Base-by-base conservation (phyloP, 1,140 invertebrate species). In the Heterodera schachtii region DNA sequence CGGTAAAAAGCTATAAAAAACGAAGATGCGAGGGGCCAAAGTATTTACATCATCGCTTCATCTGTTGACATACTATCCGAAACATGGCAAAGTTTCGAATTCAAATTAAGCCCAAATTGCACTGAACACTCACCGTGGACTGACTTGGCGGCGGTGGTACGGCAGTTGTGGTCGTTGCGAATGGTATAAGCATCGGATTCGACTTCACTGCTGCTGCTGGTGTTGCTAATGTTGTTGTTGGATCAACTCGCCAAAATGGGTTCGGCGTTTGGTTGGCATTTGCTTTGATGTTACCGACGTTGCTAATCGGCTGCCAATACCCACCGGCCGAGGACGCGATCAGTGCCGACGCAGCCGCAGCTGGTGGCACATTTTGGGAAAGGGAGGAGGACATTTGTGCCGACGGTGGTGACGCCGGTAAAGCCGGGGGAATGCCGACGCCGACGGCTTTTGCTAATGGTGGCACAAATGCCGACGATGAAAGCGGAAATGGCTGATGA, bases 341-440 rank as follows among this genome's bases (percentile, higher is more conserved):
- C 1, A 13, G 57, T 64, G 57, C 57, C 49, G 49, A 31, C 49
- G 11, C 0, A 11, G 0, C 6, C 49, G 49, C 31, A 31, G 31
- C 11, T 13, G 46, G 16, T 4, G 71, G 44, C 11, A 73, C 44
- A 73, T 73, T 13, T n/a, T 3, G 71, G 1, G 31, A 31, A 31
- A 31, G 31, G 31, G 31, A 31, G 31, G 31, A 31, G 31, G 31
- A 31, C 31, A 31, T 31, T 31, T 31, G 31, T 31, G 31, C 31
- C 31, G 44, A 52, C 11, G 44, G n/a, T 47, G 11, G 49, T 19
- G 19, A 16, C 78, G 78, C 6, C 7, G 78, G 76, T 16, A 81
- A 79, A 4, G n/a, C 31, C 49, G 75, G 49, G 6, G 11, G 49
- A 0, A 52, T 6, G 49, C 11, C 11, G 49, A 52, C 49, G 31